Percentiles rank a stretch among this genome's conserved stretches.
phyloP scores from a whole-genome alignment of 2,888 invertebrate species.

The Tachina lurida region DNA sequence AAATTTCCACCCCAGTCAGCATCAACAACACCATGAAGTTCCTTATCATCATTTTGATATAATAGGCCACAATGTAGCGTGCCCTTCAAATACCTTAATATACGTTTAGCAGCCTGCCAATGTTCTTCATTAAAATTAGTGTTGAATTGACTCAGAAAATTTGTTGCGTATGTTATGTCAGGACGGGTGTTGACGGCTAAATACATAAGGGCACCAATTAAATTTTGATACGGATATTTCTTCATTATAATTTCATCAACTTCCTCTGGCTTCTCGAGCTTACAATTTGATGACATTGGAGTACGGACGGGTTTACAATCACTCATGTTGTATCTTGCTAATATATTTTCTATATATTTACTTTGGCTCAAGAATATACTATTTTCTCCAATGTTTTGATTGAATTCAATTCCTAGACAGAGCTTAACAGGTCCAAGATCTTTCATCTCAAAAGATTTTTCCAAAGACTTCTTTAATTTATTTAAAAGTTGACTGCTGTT shows the following conservation, averaged over 20 bases:
- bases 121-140: too few relatives aligned
- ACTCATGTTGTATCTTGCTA: slow-evolving; percentile 32
- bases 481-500: slow-evolving; percentile 41
- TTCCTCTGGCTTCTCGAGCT: slow-evolving; percentile 27
- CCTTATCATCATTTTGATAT: too few relatives aligned
- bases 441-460: slow-evolving; percentile 68
- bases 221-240: slow-evolving; percentile 59
- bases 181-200: slow-evolving; percentile 51
- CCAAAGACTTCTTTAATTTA: slow-evolving; percentile 51
- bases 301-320: slow-evolving; percentile 44
- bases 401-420: slow-evolving; percentile 54
- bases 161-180: too few relatives aligned
- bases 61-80: too few relatives aligned
- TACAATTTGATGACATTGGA: slow-evolving; percentile 42
- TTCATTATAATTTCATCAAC: slow-evolving; percentile 34
- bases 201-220: slow-evolving; percentile 62
- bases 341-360: slow-evolving; percentile 36
- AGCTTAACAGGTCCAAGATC: slow-evolving; percentile 51
- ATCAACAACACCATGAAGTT: slow-evolving; percentile 62
- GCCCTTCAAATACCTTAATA: too few relatives aligned
- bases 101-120: too few relatives aligned
- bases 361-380: slow-evolving; percentile 20
- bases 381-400: slow-evolving; percentile 39
- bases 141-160: neutral
- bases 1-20: slow-evolving; percentile 68